Base-by-base conservation (phyloP, 1,140 invertebrate species). In the Linepithema humile region DNA sequence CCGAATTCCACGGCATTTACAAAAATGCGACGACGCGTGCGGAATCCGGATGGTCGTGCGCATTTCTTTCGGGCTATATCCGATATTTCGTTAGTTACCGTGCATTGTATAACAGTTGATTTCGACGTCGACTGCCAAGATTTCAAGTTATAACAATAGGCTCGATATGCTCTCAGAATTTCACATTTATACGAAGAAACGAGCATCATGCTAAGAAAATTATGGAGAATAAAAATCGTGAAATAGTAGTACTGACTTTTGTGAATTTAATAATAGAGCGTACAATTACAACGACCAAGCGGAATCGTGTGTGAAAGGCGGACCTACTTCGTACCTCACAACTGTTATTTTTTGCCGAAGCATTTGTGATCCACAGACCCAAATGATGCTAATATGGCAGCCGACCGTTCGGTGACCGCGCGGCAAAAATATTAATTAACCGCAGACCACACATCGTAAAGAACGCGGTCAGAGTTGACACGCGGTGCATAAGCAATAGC, bases 401-500 rank as follows among this genome's bases (percentile, higher is more conserved):
- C 20, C 23, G 74, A 0, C 15, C 20, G 40, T 26, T 15, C 57
- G 38, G 12, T 15, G 23, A 59, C 4, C 40, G 0, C 32, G 45
- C 62, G 17, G 38, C 10, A 89, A 91, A 92, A 92, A 91, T 90
- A 90, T 90, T 88, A 91, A 90, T 90, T 86, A 88, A 84, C 80
- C 85, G 57, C 65, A 70, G 40, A 82, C 80, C 77, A 60, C 57
- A 32, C 43, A 45, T 59, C 85, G 87, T 89, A 82, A 88, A 88
- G 86, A 82, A 87, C 87, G 84, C 64, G 80, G 82, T 83, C 62
- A 26, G 32, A 59, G 29, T 75, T 72, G 85, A 84, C 70, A 86
- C 84, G 84, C 72, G 64, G 78, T 55, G 57, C 59, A 70, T 32
- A 69, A 57, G 69, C 45, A 48, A 77, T 74, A 65, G 50, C 20